A percentile compares a stretch with the other conserved stretches of the same genome.
phyloP scores from a whole-genome alignment of 2,113 vertebrate genomes.

The Paramormyrops kingsleyae region DNA sequence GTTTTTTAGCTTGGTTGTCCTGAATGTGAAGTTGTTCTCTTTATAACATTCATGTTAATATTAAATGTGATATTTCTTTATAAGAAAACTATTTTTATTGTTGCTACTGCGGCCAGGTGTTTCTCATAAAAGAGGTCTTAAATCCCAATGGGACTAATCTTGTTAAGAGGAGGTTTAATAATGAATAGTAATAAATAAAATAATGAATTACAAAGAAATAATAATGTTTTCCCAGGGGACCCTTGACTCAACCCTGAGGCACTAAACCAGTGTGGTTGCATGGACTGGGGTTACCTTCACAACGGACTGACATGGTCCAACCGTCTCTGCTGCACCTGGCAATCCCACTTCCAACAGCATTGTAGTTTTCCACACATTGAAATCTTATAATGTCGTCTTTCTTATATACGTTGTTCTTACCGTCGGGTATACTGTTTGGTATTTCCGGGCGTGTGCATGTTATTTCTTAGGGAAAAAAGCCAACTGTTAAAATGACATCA shows the following conservation, averaged over 20 bases:
- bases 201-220: background rate
- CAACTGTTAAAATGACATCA: background rate
- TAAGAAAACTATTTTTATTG: background rate
- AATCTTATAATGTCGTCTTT: conserved; percentile 29
- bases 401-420: background rate
- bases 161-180: background rate
- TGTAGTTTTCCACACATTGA: background rate
- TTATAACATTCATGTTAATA: background rate
- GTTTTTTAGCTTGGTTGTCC: background rate
- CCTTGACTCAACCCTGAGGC: background rate
- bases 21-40: background rate
- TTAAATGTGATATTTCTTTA: background rate
- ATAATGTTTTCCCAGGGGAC: background rate
- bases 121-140: background rate
- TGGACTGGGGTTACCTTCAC: conserved; percentile 35
- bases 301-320: conserved; percentile 44
- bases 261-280: background rate
- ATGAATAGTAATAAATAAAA: background rate
- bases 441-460: background rate
- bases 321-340: conserved; percentile 38
- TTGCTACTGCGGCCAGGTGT: background rate
- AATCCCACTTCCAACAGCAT: background rate
- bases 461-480: conserved; percentile 11
- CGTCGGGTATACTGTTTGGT: background rate
- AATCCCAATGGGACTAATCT: background rate